These are phyloP conservation scores for Myotis myotis DNA, from an alignment of 2,797 vertebrate species.

Conservation along the genomic window DNA sequence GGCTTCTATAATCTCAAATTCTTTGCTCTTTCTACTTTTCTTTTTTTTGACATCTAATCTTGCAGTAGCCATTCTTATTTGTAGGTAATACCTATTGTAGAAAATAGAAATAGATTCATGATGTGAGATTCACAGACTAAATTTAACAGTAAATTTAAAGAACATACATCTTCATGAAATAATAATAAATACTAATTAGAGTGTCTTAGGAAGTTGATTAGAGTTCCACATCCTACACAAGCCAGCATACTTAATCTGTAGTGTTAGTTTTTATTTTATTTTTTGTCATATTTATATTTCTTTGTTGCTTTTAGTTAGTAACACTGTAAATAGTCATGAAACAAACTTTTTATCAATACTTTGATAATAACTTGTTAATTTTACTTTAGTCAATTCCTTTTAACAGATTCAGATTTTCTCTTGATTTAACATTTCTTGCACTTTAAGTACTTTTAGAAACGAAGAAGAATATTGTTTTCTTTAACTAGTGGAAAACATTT, in stretches of 20 bases:
- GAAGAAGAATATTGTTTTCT: neutral
- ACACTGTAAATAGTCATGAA: neutral
- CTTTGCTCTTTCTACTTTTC: neutral
- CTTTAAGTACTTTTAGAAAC: neutral
- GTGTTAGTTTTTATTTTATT: neutral
- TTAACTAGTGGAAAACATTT: neutral
- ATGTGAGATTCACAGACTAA: slow-evolving; percentile 9
- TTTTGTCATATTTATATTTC: slow-evolving; percentile 15
- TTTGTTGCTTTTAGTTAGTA: neutral
- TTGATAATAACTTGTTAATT: neutral
- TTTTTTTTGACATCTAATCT: neutral
- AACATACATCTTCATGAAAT: slow-evolving; percentile 22
- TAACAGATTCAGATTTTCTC: slow-evolving; percentile 2
- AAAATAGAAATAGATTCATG: slow-evolving; percentile 23
- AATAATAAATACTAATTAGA: slow-evolving; percentile 25
- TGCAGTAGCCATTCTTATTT: neutral
- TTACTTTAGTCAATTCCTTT: slow-evolving; percentile 5
- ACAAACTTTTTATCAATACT: neutral
- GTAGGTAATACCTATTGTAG: neutral
- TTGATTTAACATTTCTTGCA: neutral
- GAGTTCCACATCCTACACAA: neutral
- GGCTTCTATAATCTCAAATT: neutral
- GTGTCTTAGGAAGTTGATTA: slow-evolving; percentile 3
- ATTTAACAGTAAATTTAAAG: slow-evolving; percentile 24
- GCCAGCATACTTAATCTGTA: neutral